A percentile compares a stretch with the other conserved stretches of the same genome.
These are phyloP conservation scores for Phocides pigmalion DNA, from an alignment of 1,140 invertebrate genomes.

Conservation along the genomic window DNA sequence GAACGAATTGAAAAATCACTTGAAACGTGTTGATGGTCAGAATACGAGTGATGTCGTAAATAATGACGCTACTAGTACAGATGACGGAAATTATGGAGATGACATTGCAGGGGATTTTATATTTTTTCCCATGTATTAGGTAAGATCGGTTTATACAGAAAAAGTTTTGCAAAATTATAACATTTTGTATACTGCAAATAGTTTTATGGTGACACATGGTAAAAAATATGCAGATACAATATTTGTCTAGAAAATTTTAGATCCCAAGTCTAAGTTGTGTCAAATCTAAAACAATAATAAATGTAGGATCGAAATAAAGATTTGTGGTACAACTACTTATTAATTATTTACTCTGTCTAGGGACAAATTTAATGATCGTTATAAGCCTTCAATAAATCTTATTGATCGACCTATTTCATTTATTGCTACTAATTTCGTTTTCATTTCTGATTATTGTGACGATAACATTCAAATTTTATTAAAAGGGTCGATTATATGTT, in stretches of 20 bases:
- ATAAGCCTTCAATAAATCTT: neutral
- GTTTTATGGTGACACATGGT: conserved; percentile 4
- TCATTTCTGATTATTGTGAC: neutral
- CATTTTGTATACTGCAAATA: conserved; percentile 3
- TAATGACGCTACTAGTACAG: neutral
- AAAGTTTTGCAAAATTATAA: conserved; percentile 41
- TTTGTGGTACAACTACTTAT: neutral
- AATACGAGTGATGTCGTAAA: conserved; percentile 13
- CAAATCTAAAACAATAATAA: neutral
- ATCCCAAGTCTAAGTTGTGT: neutral
- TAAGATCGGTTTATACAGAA: conserved; percentile 52
- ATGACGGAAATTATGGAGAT: conserved; percentile 33
- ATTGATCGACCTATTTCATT: conserved; percentile 2
- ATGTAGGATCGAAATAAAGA: neutral
- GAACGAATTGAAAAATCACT: conserved; percentile 35
- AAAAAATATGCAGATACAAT: neutral
- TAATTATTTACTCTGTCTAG: neutral
- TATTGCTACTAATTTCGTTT: neutral
- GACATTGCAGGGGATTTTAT: conserved; percentile 39
- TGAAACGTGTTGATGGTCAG: conserved; percentile 7
- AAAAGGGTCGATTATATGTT: too few relatives aligned
- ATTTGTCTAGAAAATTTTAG: neutral
- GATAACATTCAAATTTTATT: too few relatives aligned
- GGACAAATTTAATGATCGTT: conserved; percentile 1
- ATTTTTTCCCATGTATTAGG: conserved; percentile 32